phyloP scores from a whole-genome alignment of 2,113 vertebrate genomes.

The Tachysurus vachellii region DNA sequence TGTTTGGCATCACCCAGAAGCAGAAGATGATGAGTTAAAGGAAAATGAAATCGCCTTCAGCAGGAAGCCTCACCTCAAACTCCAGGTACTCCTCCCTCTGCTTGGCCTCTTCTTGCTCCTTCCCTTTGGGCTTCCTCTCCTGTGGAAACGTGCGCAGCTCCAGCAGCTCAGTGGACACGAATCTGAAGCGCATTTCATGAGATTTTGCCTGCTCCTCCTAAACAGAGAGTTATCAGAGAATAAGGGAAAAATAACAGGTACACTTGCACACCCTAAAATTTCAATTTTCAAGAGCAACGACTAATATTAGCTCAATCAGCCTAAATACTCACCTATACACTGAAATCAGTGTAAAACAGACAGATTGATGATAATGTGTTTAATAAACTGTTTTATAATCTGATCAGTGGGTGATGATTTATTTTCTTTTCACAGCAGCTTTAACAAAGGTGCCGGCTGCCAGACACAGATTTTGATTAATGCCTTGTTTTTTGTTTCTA shows the following conservation, averaged over 20 bases:
- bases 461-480: neutral
- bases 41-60: neutral
- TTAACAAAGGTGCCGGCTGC: neutral
- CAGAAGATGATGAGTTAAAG: neutral
- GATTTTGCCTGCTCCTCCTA: slow-evolving; percentile 93
- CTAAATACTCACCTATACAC: neutral
- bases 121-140: slow-evolving; percentile 84
- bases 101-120: slow-evolving; percentile 88
- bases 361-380: neutral
- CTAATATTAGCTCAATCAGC: neutral
- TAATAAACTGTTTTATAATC: neutral
- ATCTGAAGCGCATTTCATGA: slow-evolving; percentile 87
- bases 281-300: neutral
- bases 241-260: neutral
- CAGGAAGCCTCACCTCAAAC: slow-evolving; percentile 83
- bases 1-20: neutral
- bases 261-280: neutral
- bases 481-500: neutral
- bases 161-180: slow-evolving; percentile 81
- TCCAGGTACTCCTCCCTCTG: slow-evolving; percentile 92
- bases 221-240: neutral
- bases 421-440: neutral
- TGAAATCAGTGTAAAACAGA: neutral
- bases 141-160: slow-evolving; percentile 78
- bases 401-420: neutral